A percentile compares a stretch with the other conserved stretches of the same genome.
Conservation (phyloP, 2,888 invertebrate genomes). For the Lycocerus yunnanus region DNA sequence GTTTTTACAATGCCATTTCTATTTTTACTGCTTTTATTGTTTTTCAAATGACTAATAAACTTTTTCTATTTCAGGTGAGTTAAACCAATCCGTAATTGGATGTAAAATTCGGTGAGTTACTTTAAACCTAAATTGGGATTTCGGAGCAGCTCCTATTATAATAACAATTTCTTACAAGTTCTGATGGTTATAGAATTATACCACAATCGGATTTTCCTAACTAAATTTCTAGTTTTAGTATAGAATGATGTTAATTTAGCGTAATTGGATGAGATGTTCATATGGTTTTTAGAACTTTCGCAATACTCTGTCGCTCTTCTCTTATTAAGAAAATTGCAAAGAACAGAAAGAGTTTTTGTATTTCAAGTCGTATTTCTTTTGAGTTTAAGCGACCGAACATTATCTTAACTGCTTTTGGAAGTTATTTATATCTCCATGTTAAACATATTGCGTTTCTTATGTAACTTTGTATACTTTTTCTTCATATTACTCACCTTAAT, state of each 20-base stretch:
- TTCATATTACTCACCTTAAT: neutral
- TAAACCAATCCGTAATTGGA: neutral
- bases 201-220: neutral
- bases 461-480: neutral
- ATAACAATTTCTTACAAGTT: neutral
- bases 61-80: neutral
- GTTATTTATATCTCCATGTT: conserved; percentile 3
- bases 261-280: conserved; percentile 24
- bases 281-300: conserved; percentile 13
- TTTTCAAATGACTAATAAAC: neutral
- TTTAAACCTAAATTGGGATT: neutral
- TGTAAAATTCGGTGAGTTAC: neutral
- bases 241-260: conserved; percentile 23
- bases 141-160: neutral
- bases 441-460: neutral
- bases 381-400: conserved; percentile 10
- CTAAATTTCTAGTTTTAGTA: neutral
- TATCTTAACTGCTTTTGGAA: conserved; percentile 10
- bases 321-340: conserved; percentile 13
- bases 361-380: conserved; percentile 12
- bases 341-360: neutral
- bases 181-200: neutral
- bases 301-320: neutral
- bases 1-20: neutral
- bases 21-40: neutral